Percentiles rank a stretch among this genome's conserved stretches.
Evolutionary conservation across 2,113 vertebrate species (phyloP).

Genomic region (Plectropomus leopardus): DNA sequence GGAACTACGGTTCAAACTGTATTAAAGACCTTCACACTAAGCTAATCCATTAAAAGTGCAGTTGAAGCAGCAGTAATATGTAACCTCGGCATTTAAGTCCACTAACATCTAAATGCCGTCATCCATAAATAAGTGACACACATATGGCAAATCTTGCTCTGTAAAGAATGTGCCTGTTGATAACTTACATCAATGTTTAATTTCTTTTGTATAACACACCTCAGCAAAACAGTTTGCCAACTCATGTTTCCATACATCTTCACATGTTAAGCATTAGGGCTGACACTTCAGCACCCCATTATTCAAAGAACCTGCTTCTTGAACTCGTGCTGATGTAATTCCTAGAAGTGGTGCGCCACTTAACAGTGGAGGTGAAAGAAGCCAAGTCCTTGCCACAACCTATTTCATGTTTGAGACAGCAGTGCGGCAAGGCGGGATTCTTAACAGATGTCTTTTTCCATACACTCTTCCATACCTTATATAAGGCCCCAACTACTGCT

Average conservation of each 20-base stretch:
- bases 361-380: conserved; percentile 58
- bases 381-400: conserved; percentile 65
- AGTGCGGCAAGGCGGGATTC: conserved; percentile 48
- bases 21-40: background rate
- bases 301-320: conserved; percentile 59
- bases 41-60: too few species aligned
- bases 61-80: background rate
- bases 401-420: conserved; percentile 66
- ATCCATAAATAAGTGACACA: background rate
- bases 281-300: conserved; percentile 59
- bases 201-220: background rate
- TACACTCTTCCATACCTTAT: conserved; percentile 75
- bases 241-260: conserved; percentile 58
- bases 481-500: conserved; percentile 56
- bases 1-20: background rate
- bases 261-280: conserved; percentile 61
- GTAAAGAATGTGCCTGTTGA: background rate
- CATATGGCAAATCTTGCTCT: background rate
- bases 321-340: conserved; percentile 58
- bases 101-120: background rate
- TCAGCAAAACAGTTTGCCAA: conserved; percentile 32
- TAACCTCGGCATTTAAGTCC: background rate
- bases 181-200: background rate
- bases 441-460: conserved; percentile 81
- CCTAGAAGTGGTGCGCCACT: conserved; percentile 69